Conservation (phyloP, 2,888 invertebrate species). For the Eupithecia pulchellata region DNA sequence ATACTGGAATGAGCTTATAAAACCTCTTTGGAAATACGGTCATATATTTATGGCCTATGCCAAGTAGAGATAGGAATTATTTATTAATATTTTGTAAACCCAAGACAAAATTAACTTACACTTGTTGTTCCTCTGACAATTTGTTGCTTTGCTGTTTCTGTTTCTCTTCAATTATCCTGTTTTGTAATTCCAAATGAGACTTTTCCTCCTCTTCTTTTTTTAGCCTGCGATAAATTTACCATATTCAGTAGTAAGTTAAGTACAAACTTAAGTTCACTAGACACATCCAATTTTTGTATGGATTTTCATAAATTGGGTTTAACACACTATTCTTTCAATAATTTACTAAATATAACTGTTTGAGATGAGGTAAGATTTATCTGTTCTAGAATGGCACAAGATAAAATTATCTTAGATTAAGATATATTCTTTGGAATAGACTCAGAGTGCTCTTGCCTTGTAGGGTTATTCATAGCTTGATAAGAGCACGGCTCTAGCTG, state of each 20-base stretch:
- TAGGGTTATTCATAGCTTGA: not conserved
- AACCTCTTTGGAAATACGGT: not conserved
- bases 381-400: constrained; percentile 1
- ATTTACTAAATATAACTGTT: not conserved
- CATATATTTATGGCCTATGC: not conserved
- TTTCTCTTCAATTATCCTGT: constrained; percentile 86
- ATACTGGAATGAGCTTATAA: not conserved
- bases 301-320: not conserved
- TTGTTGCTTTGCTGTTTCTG: constrained; percentile 87
- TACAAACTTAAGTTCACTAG: not conserved
- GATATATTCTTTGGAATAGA: not conserved
- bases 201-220: constrained; percentile 86
- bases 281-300: not conserved
- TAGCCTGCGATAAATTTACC: constrained; percentile 47
- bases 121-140: constrained; percentile 87
- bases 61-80: not conserved
- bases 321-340: not conserved
- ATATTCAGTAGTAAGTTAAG: not conserved
- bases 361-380: not conserved
- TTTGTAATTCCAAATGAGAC: constrained; percentile 85
- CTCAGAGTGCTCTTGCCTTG: not conserved
- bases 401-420: constrained; percentile 7
- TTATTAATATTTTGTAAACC: not conserved
- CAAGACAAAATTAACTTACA: constrained; percentile 61
- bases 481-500: not conserved